Evolutionary conservation across 2,888 invertebrate genomes (phyloP).

Genomic region (Elysia crispata): DNA sequence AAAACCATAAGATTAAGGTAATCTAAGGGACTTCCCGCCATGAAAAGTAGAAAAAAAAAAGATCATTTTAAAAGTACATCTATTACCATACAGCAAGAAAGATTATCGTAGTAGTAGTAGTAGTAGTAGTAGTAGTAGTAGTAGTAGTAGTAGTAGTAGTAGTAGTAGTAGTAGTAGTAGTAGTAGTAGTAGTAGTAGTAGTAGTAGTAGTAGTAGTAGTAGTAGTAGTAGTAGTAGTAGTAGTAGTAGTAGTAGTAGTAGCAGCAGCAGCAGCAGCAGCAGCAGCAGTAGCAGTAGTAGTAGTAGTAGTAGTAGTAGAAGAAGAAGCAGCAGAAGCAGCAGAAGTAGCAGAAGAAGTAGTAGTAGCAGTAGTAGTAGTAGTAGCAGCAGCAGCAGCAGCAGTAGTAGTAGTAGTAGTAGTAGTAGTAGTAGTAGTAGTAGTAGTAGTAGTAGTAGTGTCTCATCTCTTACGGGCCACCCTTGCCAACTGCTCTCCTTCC

Average conservation of each 20-base stretch:
- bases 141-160: slow-evolving; percentile 24
- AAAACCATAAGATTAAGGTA: too few relatives aligned
- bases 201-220: slow-evolving; percentile 29
- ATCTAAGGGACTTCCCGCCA: too few relatives aligned
- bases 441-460: slow-evolving; percentile 53
- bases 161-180: slow-evolving; percentile 14
- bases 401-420: slow-evolving; percentile 53
- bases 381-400: slow-evolving; percentile 52
- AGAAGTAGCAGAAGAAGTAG: too few relatives aligned
- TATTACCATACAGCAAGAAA: too few relatives aligned
- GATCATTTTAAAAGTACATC: too few relatives aligned
- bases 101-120: too few relatives aligned
- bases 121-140: slow-evolving; percentile 29
- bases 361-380: slow-evolving; percentile 54
- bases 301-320: slow-evolving; percentile 53
- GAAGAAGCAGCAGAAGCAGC: too few relatives aligned
- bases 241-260: slow-evolving; percentile 16
- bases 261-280: slow-evolving; percentile 2
- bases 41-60: too few relatives aligned
- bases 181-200: slow-evolving; percentile 33
- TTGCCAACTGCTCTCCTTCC: too few relatives aligned
- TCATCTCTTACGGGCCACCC: too few relatives aligned
- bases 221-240: slow-evolving; percentile 14
- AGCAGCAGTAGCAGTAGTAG: slow-evolving; percentile 41
- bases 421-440: slow-evolving; percentile 53